Evolutionary conservation across 1,140 invertebrate species (phyloP), one percentile per base, ranked within the genome.

Genomic region (Riptortus pedestris): DNA sequence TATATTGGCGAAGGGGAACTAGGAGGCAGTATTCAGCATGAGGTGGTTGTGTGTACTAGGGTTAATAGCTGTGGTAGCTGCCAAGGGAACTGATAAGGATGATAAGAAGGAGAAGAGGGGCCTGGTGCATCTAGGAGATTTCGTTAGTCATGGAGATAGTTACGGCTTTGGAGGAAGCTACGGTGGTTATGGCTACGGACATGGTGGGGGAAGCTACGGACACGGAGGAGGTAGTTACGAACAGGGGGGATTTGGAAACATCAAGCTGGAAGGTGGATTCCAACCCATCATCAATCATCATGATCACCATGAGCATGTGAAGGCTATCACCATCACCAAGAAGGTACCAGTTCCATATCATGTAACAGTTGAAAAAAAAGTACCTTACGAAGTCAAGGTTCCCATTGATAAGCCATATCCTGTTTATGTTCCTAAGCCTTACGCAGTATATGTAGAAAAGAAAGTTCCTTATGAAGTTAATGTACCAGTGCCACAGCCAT

Each of bases 241-340:
- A 24, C 14, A 57, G 24, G 43, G 48, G 18, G 22, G 58, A 16
- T 38, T 60, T 22, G 47, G 38, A 22, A 18, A 48, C 29, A 52
- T 64, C 14, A 51, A 48, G 5, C 31, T 57, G 20, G 52, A 65
- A 47, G 52, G 28, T 27, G 65, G 62, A 58, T 62, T 57, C 62
- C 57, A 48, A 7, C 64, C 63, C n/a, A 38, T 62, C 26, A 22
- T 57, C 24, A 31, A 29, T 24, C 51, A 55, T 27, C 62, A 31
- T 28, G n/a, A 51, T 9, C 28, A 62, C 16, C 12, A 38, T 12
- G 61, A 66, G 22, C 60, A 63, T 47, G 77, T 82, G 67, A 87
- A 83, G 72, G 86, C 84, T 64, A 75, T 85, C 70, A 85, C 84
- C 33, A 73, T 86, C n/a, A 79, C 83, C 38, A 87, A 87, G 74